Evolutionary conservation across 2,113 vertebrate genomes (phyloP).

Genomic region (Oceanites oceanicus): DNA sequence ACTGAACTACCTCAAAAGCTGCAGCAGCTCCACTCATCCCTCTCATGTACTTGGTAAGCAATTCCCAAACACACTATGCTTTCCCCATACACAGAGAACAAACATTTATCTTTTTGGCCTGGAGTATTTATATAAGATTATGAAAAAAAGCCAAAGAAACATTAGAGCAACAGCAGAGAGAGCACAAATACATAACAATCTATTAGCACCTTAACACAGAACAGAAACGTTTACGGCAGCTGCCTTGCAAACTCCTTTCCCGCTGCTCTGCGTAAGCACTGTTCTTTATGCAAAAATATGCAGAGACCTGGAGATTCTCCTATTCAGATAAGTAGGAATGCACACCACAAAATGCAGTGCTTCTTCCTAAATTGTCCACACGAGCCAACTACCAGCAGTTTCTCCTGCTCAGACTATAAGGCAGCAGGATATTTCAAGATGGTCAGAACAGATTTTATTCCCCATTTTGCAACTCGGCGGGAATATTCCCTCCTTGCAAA

Average conservation of each 20-base stretch:
- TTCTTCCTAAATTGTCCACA: not conserved
- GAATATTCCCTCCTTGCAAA: not conserved
- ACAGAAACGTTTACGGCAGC: not conserved
- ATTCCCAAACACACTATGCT: not conserved
- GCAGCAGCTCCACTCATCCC: not conserved
- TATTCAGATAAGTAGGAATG: not conserved
- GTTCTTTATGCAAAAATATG: constrained; percentile 4
- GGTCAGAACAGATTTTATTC: not conserved
- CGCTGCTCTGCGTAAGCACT: not conserved
- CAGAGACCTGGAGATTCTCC: not conserved
- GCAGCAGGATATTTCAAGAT: not conserved
- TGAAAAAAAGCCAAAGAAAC: not conserved
- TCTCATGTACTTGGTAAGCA: not conserved
- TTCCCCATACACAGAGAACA: not conserved
- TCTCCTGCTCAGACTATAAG: not conserved
- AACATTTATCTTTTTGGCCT: not conserved
- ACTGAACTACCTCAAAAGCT: not conserved
- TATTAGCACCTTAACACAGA: not conserved
- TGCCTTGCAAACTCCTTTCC: not conserved
- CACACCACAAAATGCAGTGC: not conserved
- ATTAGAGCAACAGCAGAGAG: not conserved
- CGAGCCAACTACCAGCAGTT: not conserved
- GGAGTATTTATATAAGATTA: not conserved
- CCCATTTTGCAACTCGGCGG: not conserved
- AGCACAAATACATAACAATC: not conserved